Base-by-base conservation (phyloP, 1,140 invertebrate genomes). In the Palaemon carinicauda region DNA sequence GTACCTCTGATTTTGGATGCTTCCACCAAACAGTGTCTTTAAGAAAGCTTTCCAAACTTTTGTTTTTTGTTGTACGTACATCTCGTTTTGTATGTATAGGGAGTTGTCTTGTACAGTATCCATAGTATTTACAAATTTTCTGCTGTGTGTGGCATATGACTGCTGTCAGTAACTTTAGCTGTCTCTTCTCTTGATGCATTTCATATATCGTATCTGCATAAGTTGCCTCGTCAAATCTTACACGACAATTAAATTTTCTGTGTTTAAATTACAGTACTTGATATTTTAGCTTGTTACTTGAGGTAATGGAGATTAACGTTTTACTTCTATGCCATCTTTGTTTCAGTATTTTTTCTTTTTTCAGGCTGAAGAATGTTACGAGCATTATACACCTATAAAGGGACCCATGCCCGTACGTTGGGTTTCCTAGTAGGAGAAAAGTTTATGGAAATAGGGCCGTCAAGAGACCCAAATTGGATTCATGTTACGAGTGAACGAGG, bases 401-500 rank as follows among this genome's bases (percentile, higher is more conserved):
- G 87, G n/a, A 88, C 87, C 1, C 80, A 88, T 41, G 80, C 87
- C 56, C 80, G 80, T 5, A 88, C 87, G 3, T 80, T 88, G 12
- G 80, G 80, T 21, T 88, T 88, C 74, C 75, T 69, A 69, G 87
- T 78, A 14, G 80, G 80, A 3, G 87, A 88, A 33, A 82, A 82
- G 56, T 88, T 88, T 51, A 27, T 88, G 52, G 87, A 88, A 69
- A 79, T 88, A 78, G 87, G 87, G 1, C 31, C 75, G 7, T 88
- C 87, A 17, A 82, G 80, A 41, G 87, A 88, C n/a, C 80, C 87
- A 29, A 88, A 88, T 51, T 88, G 87, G 87, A 17, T 88, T 31
- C 87, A 88, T 80, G 87, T 88, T 10, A 88, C 83, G 1, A 88
- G 75, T 80, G 87, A 88, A 56, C 53, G 80, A 33, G 87, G 87